Percentiles rank a stretch among this genome's conserved stretches.
These are phyloP conservation scores for Odontomachus brunneus DNA, from an alignment of 1,140 invertebrate genomes.

Conservation along the genomic window DNA sequence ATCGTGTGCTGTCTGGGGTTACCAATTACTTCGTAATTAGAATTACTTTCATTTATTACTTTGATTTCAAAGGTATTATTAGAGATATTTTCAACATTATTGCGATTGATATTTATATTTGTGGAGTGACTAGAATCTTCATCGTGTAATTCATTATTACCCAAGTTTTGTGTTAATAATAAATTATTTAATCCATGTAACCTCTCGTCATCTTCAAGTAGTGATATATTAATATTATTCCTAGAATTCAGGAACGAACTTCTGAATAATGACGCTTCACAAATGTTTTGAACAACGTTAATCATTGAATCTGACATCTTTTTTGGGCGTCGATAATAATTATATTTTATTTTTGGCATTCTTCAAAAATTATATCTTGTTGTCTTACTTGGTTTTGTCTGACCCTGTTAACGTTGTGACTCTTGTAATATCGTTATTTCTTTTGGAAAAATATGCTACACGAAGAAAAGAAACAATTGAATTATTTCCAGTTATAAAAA, in stretches of 20 bases:
- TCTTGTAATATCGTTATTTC: no score
- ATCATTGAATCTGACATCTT: conserved; percentile 16
- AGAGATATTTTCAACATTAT: conserved; percentile 8
- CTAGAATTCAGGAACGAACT: not conserved
- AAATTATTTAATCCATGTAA: not conserved
- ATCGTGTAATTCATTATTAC: conserved; percentile 16
- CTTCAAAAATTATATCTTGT: no score
- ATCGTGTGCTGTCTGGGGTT: no score
- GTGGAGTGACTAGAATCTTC: conserved; percentile 9
- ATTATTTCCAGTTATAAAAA: no score
- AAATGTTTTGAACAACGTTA: not conserved
- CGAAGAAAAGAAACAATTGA: no score
- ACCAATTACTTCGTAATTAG: conserved; percentile 8
- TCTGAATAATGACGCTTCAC: conserved; percentile 15
- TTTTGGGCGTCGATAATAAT: conserved; percentile 13
- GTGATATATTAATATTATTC: not conserved
- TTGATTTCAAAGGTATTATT: not conserved
- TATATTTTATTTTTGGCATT: no score
- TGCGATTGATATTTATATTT: not conserved
- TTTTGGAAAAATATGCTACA: no score
- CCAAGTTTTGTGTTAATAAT: conserved; percentile 7
- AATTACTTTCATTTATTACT: conserved; percentile 7
- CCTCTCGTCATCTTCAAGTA: not conserved
- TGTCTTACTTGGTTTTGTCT: no score
- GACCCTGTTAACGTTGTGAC: no score